Percentiles rank a stretch among this genome's conserved stretches.
Evolutionary conservation across 1,140 invertebrate species (phyloP).

Genomic region (Aphaenogaster floridana): DNA sequence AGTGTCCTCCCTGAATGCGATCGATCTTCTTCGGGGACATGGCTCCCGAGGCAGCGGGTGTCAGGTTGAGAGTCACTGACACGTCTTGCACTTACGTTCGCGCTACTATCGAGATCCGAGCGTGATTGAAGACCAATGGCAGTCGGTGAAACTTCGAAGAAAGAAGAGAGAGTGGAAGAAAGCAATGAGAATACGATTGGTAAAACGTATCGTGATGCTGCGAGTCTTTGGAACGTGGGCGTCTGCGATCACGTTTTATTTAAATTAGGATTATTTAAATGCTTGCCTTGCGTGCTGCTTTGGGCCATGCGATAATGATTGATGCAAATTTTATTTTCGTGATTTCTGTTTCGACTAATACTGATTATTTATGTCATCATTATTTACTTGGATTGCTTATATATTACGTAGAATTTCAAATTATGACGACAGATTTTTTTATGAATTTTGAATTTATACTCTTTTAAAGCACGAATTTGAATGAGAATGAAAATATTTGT

Average conservation of each 20-base stretch:
- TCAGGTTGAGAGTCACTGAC: slow-evolving; percentile 70
- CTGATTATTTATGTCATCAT: slow-evolving; percentile 18
- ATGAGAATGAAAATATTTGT: not conserved
- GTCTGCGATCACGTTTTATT: slow-evolving; percentile 38
- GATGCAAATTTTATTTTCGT: slow-evolving; percentile 14
- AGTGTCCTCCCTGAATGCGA: slow-evolving; percentile 42
- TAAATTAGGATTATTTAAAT: slow-evolving; percentile 58
- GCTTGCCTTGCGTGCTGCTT: not conserved
- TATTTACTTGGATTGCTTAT: not conserved
- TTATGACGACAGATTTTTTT: not conserved
- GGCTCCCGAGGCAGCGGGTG: slow-evolving; percentile 31
- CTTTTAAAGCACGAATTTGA: not conserved
- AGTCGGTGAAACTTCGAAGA: slow-evolving; percentile 1
- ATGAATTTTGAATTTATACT: not conserved
- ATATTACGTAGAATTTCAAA: slow-evolving; percentile 1
- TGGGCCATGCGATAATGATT: not conserved
- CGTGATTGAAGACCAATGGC: slow-evolving; percentile 77
- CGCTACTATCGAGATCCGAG: slow-evolving; percentile 76
- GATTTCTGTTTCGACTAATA: not conserved
- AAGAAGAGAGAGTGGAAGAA: slow-evolving; percentile 57
- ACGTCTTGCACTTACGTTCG: slow-evolving; percentile 58
- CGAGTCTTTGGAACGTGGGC: slow-evolving; percentile 70
- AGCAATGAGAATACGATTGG: slow-evolving; percentile 67
- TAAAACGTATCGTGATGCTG: slow-evolving; percentile 82
- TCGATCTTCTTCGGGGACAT: slow-evolving; percentile 70